Evolutionary conservation across 2,888 invertebrate species (phyloP).

Genomic region (Sesia bembeciformis): DNA sequence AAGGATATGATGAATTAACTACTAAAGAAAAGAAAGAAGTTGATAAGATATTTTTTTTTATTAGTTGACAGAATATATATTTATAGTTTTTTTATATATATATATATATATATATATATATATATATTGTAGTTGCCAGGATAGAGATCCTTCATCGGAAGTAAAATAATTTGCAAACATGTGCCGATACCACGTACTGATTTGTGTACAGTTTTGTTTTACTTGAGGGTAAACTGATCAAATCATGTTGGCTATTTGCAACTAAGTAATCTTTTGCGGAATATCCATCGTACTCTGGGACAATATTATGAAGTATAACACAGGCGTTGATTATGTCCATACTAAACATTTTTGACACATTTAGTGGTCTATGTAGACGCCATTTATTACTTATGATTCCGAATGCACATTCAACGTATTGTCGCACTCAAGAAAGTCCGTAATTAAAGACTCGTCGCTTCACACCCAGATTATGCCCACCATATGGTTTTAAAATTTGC

Average conservation of each 20-base stretch:
- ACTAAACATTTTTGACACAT: slow-evolving; percentile 4
- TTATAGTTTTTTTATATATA: too few species aligned
- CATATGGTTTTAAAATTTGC: slow-evolving; percentile 4
- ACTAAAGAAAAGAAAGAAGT: slow-evolving; percentile 1
- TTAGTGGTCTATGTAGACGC: slow-evolving; percentile 4
- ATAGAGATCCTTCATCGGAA: slow-evolving; percentile 3
- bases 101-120: too few species aligned
- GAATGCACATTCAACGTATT: slow-evolving; percentile 5
- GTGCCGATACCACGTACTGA: slow-evolving; percentile 3
- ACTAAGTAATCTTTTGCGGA: slow-evolving; percentile 1
- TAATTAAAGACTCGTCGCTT: slow-evolving; percentile 6
- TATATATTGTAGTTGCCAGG: neutral
- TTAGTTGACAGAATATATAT: slow-evolving; percentile 1
- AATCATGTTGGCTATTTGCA: slow-evolving; percentile 1
- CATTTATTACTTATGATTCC: slow-evolving; percentile 5
- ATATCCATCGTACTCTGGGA: slow-evolving; percentile 4
- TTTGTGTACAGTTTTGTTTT: slow-evolving; percentile 1
- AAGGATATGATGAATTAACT: neutral
- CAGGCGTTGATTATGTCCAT: neutral
- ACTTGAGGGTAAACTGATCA: neutral
- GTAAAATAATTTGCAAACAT: slow-evolving; percentile 6
- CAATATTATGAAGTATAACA: slow-evolving; percentile 5
- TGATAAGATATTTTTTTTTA: slow-evolving; percentile 4
- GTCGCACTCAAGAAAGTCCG: slow-evolving; percentile 4
- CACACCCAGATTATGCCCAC: slow-evolving; percentile 5